Evolutionary conservation across 1,140 invertebrate species (phyloP).

Genomic region (Lepidurus packardi): DNA sequence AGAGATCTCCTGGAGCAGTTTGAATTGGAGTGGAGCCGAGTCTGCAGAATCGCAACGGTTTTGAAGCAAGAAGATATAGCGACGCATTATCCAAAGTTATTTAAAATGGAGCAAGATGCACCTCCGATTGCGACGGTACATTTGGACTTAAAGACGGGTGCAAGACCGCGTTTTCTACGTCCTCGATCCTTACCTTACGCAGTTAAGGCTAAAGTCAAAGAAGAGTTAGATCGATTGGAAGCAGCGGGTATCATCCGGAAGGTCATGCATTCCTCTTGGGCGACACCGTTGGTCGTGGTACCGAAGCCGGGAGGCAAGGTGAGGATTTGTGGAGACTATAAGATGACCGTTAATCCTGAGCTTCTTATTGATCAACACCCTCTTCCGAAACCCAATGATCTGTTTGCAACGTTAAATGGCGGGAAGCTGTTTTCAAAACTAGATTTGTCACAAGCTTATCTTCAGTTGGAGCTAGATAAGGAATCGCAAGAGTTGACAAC

Average conservation of each 20-base stretch:
- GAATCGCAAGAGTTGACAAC: constrained; percentile 42
- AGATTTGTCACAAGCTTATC: constrained; percentile 42
- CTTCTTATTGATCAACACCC: constrained; percentile 41
- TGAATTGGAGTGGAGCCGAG: not conserved
- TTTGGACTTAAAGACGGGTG: constrained; percentile 23
- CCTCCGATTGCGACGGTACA: not conserved
- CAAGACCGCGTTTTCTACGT: constrained; percentile 30
- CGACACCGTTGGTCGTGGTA: constrained; percentile 49
- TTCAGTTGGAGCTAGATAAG: constrained; percentile 41
- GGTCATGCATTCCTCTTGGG: constrained; percentile 48
- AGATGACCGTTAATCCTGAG: constrained; percentile 44
- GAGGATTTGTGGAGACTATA: constrained; percentile 47
- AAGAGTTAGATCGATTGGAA: constrained; percentile 43
- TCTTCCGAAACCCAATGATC: constrained; percentile 41
- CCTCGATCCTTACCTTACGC: constrained; percentile 30
- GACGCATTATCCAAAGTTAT: not conserved
- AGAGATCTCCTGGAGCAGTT: not conserved
- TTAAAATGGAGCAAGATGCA: not conserved
- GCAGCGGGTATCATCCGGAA: constrained; percentile 42
- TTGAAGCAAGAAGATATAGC: not conserved
- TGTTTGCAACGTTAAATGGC: constrained; percentile 41
- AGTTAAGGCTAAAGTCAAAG: constrained; percentile 41
- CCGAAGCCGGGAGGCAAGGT: constrained; percentile 46
- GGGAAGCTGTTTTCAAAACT: constrained; percentile 41
- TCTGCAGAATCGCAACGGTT: not conserved